phyloP scores from a whole-genome alignment of 23 tunicate species.

The Oikopleura dioica region DNA sequence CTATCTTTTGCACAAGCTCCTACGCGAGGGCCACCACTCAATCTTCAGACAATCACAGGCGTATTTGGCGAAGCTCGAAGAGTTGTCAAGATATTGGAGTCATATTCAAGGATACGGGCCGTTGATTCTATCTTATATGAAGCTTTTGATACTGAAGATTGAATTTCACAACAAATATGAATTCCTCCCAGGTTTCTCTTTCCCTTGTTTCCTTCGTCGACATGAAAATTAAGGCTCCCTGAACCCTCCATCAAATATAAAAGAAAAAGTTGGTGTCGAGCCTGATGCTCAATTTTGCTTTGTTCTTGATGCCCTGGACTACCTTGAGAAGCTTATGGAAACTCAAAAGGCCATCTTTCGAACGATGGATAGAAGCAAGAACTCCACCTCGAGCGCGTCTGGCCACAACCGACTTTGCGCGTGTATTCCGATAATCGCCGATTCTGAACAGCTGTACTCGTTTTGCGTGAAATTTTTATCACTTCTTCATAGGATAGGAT shows the following conservation, averaged over 20 bases:
- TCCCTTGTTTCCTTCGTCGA: too few relatives aligned
- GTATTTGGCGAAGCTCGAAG: neutral
- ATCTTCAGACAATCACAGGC: neutral
- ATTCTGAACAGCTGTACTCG: conserved; percentile 66
- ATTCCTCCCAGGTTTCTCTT: neutral
- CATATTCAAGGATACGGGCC: conserved; percentile 48
- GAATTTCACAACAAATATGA: conserved; percentile 43
- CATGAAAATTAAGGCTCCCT: too few relatives aligned
- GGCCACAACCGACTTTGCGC: conserved; percentile 90
- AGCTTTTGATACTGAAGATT: conserved; percentile 25
- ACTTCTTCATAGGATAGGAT: conserved; percentile 43
- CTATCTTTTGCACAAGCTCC: conserved; percentile 63
- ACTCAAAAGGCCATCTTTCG: conserved; percentile 54
- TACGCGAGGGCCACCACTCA: conserved; percentile 67
- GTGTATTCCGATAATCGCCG: conserved; percentile 50
- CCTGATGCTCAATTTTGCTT: neutral
- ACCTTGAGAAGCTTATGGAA: conserved; percentile 42
- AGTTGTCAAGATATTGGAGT: conserved; percentile 14
- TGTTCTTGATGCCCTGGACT: conserved; percentile 42
- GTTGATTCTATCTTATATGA: conserved; percentile 27
- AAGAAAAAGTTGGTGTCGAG: neutral
- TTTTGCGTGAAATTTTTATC: conserved; percentile 46
- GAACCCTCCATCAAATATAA: neutral
- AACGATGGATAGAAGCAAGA: conserved; percentile 44
- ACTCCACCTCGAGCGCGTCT: conserved; percentile 46